Base-by-base conservation (phyloP, 1,140 invertebrate species). In the Heterodera schachtii region DNA sequence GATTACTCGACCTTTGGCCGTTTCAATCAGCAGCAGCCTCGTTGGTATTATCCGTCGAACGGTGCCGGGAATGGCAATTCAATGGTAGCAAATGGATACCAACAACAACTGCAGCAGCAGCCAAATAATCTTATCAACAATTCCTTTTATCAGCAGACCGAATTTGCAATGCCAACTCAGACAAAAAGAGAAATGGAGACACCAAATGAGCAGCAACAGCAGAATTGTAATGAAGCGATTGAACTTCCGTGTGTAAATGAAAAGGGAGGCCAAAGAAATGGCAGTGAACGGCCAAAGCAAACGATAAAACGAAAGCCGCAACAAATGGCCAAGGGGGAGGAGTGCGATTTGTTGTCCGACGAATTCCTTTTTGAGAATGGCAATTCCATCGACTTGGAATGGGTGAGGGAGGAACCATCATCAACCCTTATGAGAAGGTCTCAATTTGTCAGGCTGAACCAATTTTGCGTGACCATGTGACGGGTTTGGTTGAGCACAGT, bases 401-500 rank as follows among this genome's bases (percentile, higher is more conserved):
- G 79, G 79, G 79, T 80, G 79, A n/a, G 78, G 6, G 13, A 19
- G 2, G 57, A 2, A 75, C n/a, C 31, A 31, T 31, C 31, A 31
- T 31, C 31, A 31, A 31, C 31, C 31, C 31, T 31, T 31, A 31
- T 31, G 31, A 31, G 31, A 31, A 31, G 31, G 31, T n/a, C 13
- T 73, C 5, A 47, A 19, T 73, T 73, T 73, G 11, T 13, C 19
- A 73, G 71, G 71, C 75, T 13, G 79, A 76, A 83, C 60, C 67
- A 57, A 31, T 52, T 41, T 6, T 67, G 9, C 19, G 13, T 9
- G 44, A 81, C 46, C 84, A 86, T 52, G 46, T 16, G 19, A 46
- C 85, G 31, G 85, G 85, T 43, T 21, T 84, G n/a, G 93, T 98
- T 82, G 95, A 96, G 87, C 96, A 96, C 88, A 96, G 96, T 5